phyloP scores from a whole-genome alignment of 2,888 invertebrate species.

The Agapetus fuscipes region DNA sequence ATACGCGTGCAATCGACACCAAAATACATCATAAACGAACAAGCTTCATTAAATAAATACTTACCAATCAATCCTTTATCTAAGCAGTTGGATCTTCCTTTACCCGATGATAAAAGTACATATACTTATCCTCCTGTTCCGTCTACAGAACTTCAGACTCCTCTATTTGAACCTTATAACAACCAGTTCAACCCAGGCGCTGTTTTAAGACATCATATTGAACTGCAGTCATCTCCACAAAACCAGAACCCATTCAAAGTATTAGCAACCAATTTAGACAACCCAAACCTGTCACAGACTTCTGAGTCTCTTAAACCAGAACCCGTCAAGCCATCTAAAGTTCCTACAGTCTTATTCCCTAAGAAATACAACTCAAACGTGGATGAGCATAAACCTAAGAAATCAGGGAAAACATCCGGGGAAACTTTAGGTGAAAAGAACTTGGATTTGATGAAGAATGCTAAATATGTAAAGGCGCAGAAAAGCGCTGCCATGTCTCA shows the following conservation, averaged over 20 bases:
- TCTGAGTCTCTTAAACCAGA: conserved; percentile 31
- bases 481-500: conserved; percentile 6
- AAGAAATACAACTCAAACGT: conserved; percentile 47
- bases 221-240: too few species aligned
- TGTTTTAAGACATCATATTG: too few species aligned
- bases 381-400: conserved; percentile 28
- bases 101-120: conserved; percentile 7
- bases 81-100: conserved; percentile 18
- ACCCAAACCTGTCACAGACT: conserved; percentile 30
- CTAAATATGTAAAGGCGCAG: conserved; percentile 10
- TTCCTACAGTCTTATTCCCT: conserved; percentile 46
- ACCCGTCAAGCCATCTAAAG: conserved; percentile 30
- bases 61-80: conserved; percentile 18
- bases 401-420: conserved; percentile 38
- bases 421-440: too few species aligned
- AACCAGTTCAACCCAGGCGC: conserved; percentile 31
- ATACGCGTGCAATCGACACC: background rate
- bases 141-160: conserved; percentile 37
- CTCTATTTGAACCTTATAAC: conserved; percentile 32
- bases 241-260: conserved; percentile 16
- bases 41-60: background rate
- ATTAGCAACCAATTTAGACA: conserved; percentile 24
- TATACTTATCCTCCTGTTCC: conserved; percentile 29
- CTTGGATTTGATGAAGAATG: too few species aligned
- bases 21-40: background rate